These are phyloP conservation scores for Saxidomus purpurata DNA, from an alignment of 1,140 invertebrate species.

Conservation along the genomic window DNA sequence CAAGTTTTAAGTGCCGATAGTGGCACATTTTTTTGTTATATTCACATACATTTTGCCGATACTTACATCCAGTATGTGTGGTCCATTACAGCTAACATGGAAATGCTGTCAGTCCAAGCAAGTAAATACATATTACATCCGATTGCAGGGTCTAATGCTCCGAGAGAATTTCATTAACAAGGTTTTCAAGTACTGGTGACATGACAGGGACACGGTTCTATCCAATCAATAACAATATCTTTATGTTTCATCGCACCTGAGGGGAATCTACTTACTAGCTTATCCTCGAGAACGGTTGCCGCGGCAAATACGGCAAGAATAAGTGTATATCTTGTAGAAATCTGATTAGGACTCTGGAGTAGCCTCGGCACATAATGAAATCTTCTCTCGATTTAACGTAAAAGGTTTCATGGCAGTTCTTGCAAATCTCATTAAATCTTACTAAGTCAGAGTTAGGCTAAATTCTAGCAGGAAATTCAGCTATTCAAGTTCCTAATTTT, in stretches of 20 bases:
- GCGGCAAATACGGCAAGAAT: slow-evolving; percentile 5
- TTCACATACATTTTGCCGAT: background rate
- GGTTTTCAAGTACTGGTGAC: background rate
- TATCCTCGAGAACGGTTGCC: background rate
- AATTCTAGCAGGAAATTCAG: background rate
- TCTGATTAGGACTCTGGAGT: background rate
- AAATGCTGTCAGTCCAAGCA: slow-evolving; percentile 15
- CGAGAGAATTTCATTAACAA: slow-evolving; percentile 8
- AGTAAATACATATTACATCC: slow-evolving; percentile 16
- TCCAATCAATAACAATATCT: slow-evolving; percentile 23
- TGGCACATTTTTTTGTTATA: no score
- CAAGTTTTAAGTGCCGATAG: no score
- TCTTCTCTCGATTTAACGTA: background rate
- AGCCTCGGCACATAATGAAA: background rate
- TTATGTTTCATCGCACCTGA: slow-evolving; percentile 7
- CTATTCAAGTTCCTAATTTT: no score
- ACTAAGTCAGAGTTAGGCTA: background rate
- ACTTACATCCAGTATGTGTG: background rate
- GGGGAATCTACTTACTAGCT: slow-evolving; percentile 13
- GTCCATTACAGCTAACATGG: background rate
- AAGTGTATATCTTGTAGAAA: slow-evolving; percentile 30
- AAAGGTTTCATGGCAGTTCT: background rate
- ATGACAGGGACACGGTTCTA: slow-evolving; percentile 12
- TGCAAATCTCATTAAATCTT: background rate
- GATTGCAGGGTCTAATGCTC: slow-evolving; percentile 3